phyloP scores from a whole-genome alignment of 2,888 invertebrate genomes.

The Epistrophe grossulariae region DNA sequence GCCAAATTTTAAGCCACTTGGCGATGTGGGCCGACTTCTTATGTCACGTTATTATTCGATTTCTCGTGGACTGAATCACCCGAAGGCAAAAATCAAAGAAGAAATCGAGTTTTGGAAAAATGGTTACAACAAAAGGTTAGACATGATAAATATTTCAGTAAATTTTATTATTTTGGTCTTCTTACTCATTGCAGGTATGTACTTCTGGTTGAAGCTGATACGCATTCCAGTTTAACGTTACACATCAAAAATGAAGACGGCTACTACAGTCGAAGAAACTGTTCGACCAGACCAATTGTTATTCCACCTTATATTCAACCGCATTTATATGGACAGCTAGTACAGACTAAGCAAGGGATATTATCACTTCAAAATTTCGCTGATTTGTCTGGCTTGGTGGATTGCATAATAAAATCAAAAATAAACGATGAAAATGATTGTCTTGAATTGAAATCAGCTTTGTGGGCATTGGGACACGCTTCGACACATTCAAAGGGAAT shows the following conservation, averaged over 20 bases:
- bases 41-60: constrained; percentile 91
- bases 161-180: constrained; percentile 31
- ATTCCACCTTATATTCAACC: constrained; percentile 85
- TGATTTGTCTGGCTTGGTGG: constrained; percentile 80
- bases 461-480: constrained; percentile 95
- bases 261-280: constrained; percentile 88
- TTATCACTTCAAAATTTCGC: constrained; percentile 81
- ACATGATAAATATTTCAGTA: constrained; percentile 45
- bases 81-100: constrained; percentile 87
- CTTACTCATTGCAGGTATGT: constrained; percentile 88
- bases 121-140: constrained; percentile 88
- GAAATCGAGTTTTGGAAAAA: constrained; percentile 92
- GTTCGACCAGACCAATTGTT: constrained; percentile 86
- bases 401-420: constrained; percentile 83
- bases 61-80: constrained; percentile 88
- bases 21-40: constrained; percentile 91
- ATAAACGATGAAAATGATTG: constrained; percentile 89
- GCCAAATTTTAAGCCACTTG: constrained; percentile 88
- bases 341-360: constrained; percentile 86
- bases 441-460: constrained; percentile 91
- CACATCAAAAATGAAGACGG: constrained; percentile 92
- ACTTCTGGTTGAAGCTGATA: constrained; percentile 93
- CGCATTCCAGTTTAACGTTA: constrained; percentile 94
- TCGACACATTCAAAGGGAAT: constrained; percentile 91
- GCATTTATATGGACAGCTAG: constrained; percentile 94